Evolutionary conservation across 2,888 invertebrate genomes (phyloP).

Genomic region (Steinernema carpocapsae): DNA sequence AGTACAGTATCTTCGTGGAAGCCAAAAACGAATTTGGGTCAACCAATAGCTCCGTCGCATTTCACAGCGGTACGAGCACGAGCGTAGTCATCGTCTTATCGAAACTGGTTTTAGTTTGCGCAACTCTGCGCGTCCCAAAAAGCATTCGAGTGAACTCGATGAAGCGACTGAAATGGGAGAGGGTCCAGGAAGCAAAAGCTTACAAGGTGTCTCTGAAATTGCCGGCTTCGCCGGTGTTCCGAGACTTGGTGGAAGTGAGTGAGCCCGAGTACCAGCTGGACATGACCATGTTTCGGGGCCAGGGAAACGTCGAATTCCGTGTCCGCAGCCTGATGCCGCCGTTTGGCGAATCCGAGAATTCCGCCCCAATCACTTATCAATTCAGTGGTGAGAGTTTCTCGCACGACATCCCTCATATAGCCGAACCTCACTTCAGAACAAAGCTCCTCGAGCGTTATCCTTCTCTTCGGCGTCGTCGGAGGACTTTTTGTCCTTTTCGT

Average conservation of each 20-base stretch:
- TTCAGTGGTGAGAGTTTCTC: not conserved
- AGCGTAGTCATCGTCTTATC: slow-evolving; percentile 7
- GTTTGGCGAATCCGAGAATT: slow-evolving; percentile 25
- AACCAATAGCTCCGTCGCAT: slow-evolving; percentile 47
- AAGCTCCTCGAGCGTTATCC: not conserved
- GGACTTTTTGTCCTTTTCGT: not conserved
- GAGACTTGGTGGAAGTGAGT: slow-evolving; percentile 18
- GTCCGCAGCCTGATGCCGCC: slow-evolving; percentile 25
- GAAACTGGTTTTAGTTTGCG: slow-evolving; percentile 15
- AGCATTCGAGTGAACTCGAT: slow-evolving; percentile 36
- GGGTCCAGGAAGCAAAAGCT: slow-evolving; percentile 40
- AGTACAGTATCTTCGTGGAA: slow-evolving; percentile 53
- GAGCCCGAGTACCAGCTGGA: slow-evolving; percentile 29
- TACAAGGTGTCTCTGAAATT: slow-evolving; percentile 42
- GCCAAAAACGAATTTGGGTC: slow-evolving; percentile 54
- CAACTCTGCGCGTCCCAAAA: slow-evolving; percentile 37
- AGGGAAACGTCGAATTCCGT: slow-evolving; percentile 12
- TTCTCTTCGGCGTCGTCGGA: slow-evolving; percentile 3
- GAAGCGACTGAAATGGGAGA: slow-evolving; percentile 40
- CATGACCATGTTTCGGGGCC: slow-evolving; percentile 20
- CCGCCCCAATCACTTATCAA: not conserved
- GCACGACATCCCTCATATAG: not conserved
- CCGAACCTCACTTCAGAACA: not conserved
- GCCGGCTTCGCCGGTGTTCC: not conserved
- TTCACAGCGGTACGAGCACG: slow-evolving; percentile 44